phyloP scores from a whole-genome alignment of 2,113 vertebrate genomes.

The Canis aureus region DNA sequence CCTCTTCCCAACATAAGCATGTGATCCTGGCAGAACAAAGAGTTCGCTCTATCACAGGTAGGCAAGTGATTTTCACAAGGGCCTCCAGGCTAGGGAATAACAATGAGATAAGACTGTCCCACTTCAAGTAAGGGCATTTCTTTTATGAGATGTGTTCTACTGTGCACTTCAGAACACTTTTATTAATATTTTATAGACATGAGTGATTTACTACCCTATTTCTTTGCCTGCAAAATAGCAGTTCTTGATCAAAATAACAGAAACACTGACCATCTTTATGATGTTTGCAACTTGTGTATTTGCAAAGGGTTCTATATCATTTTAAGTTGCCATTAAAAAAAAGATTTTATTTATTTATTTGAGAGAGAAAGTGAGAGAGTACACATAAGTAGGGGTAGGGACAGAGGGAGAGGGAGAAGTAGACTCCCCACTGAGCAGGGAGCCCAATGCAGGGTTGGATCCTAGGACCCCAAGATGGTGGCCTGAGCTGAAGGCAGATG shows the following conservation, averaged over 20 bases:
- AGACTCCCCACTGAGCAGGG: too few species aligned
- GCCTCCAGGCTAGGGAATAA: not conserved
- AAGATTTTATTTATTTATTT: not conserved
- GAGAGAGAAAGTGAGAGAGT: not conserved
- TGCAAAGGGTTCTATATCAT: not conserved
- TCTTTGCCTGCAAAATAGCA: conserved; percentile 53
- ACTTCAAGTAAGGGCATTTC: not conserved
- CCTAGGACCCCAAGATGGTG: not conserved
- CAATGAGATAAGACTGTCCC: not conserved
- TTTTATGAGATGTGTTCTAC: not conserved
- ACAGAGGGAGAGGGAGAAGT: not conserved
- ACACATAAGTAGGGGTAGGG: not conserved
- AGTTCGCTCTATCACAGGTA: not conserved
- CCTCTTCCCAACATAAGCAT: not conserved
- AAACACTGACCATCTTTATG: conserved; percentile 7
- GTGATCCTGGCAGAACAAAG: not conserved
- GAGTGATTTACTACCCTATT: conserved; percentile 34
- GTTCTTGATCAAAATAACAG: conserved; percentile 53
- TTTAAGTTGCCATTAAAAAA: conserved; percentile 8
- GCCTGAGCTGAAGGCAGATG: not conserved
- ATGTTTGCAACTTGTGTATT: not conserved
- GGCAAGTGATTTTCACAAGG: not conserved
- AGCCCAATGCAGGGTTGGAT: not conserved
- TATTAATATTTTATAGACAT: conserved; percentile 45
- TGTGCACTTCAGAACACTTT: not conserved